A percentile compares a stretch with the other conserved stretches of the same genome.
These are phyloP conservation scores for Parauchenoglanis punctatus DNA, from an alignment of 2,797 vertebrate genomes.

Conservation along the genomic window DNA sequence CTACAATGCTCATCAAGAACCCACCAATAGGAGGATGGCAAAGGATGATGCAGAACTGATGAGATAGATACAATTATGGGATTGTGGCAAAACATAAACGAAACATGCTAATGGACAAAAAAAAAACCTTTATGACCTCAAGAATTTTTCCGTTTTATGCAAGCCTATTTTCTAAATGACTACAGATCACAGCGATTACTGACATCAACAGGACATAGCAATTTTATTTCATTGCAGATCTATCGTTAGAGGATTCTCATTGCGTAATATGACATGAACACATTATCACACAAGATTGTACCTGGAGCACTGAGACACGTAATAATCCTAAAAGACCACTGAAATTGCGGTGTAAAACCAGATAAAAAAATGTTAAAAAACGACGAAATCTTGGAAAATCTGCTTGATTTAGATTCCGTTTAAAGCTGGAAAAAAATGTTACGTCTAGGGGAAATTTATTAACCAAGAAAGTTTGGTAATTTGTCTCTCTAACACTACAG, in stretches of 20 bases:
- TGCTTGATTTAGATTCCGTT: constrained; percentile 64
- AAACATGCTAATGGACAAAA: constrained; percentile 5
- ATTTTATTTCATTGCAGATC: neutral
- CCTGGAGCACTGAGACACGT: neutral
- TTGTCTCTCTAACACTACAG: constrained; percentile 1
- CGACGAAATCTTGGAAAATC: constrained; percentile 59
- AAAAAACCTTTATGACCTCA: neutral
- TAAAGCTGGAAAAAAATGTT: constrained; percentile 49
- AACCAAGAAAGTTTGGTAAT: constrained; percentile 7
- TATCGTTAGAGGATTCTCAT: neutral
- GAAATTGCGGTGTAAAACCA: neutral
- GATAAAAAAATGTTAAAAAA: neutral
- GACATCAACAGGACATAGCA: neutral
- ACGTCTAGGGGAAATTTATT: constrained; percentile 41
- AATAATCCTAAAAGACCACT: neutral
- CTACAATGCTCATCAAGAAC: neutral
- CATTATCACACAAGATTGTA: neutral
- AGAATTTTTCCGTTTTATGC: too few species aligned
- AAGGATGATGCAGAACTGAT: neutral
- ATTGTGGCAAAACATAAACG: neutral
- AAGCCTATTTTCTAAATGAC: too few species aligned
- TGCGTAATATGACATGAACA: neutral
- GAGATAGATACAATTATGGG: neutral
- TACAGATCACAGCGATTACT: too few species aligned
- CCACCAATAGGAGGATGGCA: neutral